Evolutionary conservation across 2,797 vertebrate genomes (phyloP), one percentile per base, ranked within the genome.

Genomic region (Dromococcyx pavoninus): DNA sequence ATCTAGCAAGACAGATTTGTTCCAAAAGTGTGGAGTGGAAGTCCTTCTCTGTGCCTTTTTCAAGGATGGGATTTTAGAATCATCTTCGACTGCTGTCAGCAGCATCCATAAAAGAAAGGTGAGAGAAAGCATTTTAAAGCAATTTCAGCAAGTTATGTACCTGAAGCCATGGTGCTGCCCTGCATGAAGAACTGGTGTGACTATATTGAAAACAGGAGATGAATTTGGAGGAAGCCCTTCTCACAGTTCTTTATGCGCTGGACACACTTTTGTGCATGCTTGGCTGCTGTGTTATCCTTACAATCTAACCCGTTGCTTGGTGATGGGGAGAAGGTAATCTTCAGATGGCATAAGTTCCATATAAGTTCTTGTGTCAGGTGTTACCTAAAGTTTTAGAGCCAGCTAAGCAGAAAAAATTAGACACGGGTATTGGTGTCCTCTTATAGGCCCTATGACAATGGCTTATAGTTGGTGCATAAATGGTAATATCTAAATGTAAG

Each of bases 281-380:
- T 62, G 32, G 21, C 33, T 44, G 10, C 5, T 70, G 35, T 7
- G 13, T 48, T 60, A 21, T 64, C n/a, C 65, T 72, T 84, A 54
- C 44, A 88, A 30, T 7, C 8, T 53, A 11, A 35, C 33, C 28
- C 0, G 0, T 60, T 83, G 11, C 28, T 69, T 72, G 18, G 25
- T 4, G 84, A 27, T 4, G 5, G 19, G 13, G 22, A 79, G 25
- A 56, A 77, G 27, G 7, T 43, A 32, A 19, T 50, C 57, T 39
- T 72, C 44, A 61, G 50, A 12, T 37, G 15, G 17, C 22, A 41
- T 33, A 9, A 65, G 54, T 81, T 90, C 39, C 43, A 14, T 18
- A 9, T 69, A 46, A 51, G n/a, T 84, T 88, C 30, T 54, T 69
- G 15, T n/a, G 18, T 60, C 51, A 64, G 50, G 33, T 44, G 13